Percentiles rank a stretch among this genome's conserved stretches.
Conservation (phyloP, 2,888 invertebrate species). For the Meganola albula region DNA sequence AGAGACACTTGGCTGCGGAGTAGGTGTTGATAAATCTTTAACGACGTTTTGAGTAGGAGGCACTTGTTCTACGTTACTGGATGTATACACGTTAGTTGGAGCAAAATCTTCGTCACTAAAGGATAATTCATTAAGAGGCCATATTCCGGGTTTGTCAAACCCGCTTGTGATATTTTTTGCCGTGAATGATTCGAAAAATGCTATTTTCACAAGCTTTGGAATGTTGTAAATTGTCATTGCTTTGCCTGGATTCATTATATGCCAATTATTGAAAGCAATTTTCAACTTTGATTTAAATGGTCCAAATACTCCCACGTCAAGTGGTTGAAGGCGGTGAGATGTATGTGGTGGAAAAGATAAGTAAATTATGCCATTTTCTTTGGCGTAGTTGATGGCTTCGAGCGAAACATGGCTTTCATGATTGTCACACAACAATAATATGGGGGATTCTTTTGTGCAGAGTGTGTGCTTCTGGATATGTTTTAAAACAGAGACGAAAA, state of each 20-base stretch:
- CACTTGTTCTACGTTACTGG: conserved; percentile 11
- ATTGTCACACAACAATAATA: conserved; percentile 14
- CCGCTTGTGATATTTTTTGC: conserved; percentile 19
- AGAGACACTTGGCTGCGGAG: no score
- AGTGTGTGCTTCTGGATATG: conserved; percentile 14
- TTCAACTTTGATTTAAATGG: conserved; percentile 19
- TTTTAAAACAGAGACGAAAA: conserved; percentile 19
- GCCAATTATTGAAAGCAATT: conserved; percentile 25
- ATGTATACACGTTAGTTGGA: conserved; percentile 17
- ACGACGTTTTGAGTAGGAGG: no score
- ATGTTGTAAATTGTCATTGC: conserved; percentile 19
- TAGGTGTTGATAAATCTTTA: no score
- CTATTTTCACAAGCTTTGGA: conserved; percentile 11
- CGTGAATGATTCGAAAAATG: conserved; percentile 22
- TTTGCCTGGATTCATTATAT: conserved; percentile 20
- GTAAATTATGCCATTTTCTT: conserved; percentile 22
- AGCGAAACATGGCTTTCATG: conserved; percentile 12
- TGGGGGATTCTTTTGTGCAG: conserved; percentile 13
- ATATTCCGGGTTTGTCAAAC: conserved; percentile 23
- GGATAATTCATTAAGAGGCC: conserved; percentile 20
- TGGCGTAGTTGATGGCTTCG: conserved; percentile 21
- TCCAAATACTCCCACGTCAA: conserved; percentile 13
- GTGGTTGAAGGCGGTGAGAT: conserved; percentile 4
- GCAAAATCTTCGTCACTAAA: conserved; percentile 25
- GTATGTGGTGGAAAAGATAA: conserved; percentile 18